Evolutionary conservation across 2,888 invertebrate genomes (phyloP), one percentile per base, ranked within the genome.

Genomic region (Heterodera filipjevi): DNA sequence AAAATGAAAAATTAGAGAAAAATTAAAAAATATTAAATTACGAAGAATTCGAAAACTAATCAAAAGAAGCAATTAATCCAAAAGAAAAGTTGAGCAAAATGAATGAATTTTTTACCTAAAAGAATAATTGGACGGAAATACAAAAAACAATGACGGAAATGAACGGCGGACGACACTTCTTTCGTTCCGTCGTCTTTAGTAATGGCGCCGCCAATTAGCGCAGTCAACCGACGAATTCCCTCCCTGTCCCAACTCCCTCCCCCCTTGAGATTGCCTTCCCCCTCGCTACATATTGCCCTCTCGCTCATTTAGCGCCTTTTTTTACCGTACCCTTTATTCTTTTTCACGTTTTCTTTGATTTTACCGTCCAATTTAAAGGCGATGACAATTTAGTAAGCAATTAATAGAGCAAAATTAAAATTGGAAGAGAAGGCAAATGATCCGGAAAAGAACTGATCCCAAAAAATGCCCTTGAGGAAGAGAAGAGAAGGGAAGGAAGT

Each of bases 191-290:
- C 19, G 49, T 16, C 49, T 59, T 59, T n/a, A 6, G 59, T 59
- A 27, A 59, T n/a, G 59, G 59, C 59, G 59, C 59, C 59, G 59
- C 59, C n/a, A 59, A 59, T 59, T 59, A 59, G 59, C 59, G 59
- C 59, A 59, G 22, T 27, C 59, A 27, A n/a, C 59, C 59, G 27
- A 59, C 59, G n/a, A 2, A 8, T 27, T 27, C 59, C 27, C 3
- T n/a, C 27, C 12, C 59, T 59, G 2, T n/a, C 1, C 0, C n/a
- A 59, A 12, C 2, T 59, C n/a, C 59, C 59, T 27, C 59, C 5
- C 22, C 59, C 59, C 59, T 22, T n/a, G n/a, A n/a, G n/a, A n/a
- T n/a, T n/a, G n/a, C n/a, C n/a, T n/a, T n/a, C n/a, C n/a, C n/a
- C n/a, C n/a, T n/a, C n/a, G n/a, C n/a, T n/a, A n/a, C n/a, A n/a